Evolutionary conservation across 2,888 invertebrate species (phyloP), one percentile per base, ranked within the genome.

Genomic region (Phyto melanocephala): DNA sequence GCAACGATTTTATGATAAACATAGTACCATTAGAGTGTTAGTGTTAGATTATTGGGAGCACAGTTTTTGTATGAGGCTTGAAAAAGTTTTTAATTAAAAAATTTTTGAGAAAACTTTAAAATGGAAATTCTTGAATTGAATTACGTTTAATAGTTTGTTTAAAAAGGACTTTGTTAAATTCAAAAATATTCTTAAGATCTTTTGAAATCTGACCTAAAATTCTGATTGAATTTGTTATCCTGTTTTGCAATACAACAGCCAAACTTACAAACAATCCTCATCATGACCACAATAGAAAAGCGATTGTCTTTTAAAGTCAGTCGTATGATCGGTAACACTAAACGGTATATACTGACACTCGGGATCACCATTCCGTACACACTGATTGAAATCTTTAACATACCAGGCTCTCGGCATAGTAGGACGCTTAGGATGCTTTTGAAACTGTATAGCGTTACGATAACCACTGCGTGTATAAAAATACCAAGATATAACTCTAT

Each of bases 231-330:
- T 35, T 47, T 47, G 15, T 15, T n/a, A 10, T 17, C 11, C 10
- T 15, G n/a, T n/a, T n/a, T n/a, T n/a, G n/a, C n/a, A n/a, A n/a
- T n/a, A n/a, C n/a, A n/a, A n/a, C n/a, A n/a, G n/a, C n/a, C 15
- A 42, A 83, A 88, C 95, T 93, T 90, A 96, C 96, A 94, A 94
- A 93, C 96, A 96, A 85, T 95, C 94, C 52, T 94, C 94, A 84
- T 95, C 94, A 89, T 97, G 96, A 2, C 97, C 97, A 88, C 97
- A 97, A 91, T 96, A 97, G 92, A 97, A 97, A 86, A 96, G 93
- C 0, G 96, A 95, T 88, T 96, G 96, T 24, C 96, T 92, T 68
- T 96, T 93, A 87, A 95, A 96, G 90, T 96, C 96, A 0, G 95
- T 95, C 82, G 95, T 94, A 0, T 94, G 94, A 89, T 96, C 96